Conservation (phyloP, 1,140 invertebrate species). For the Cotesia vestalis region DNA sequence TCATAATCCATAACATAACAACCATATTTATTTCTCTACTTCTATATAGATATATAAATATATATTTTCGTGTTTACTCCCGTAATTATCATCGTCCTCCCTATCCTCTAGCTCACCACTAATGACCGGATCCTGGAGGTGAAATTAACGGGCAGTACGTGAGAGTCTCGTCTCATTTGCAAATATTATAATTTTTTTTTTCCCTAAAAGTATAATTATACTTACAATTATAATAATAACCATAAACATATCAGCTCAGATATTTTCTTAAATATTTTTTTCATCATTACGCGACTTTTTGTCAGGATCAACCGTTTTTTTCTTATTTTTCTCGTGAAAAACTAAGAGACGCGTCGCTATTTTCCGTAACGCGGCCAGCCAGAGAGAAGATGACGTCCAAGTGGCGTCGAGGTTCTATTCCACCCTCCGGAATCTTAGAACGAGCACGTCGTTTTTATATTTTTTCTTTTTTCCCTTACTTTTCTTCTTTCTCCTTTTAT, state of each 20-base stretch:
- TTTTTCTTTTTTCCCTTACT: constrained; percentile 14
- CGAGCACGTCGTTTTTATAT: constrained; percentile 28
- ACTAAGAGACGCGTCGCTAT: constrained; percentile 32
- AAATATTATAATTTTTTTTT: neutral
- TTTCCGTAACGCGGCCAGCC: constrained; percentile 39
- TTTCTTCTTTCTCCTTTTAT: neutral
- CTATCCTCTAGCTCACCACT: neutral
- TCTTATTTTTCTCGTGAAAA: neutral
- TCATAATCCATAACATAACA: neutral
- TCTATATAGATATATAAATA: no score
- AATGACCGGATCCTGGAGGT: neutral
- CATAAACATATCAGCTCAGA: no score
- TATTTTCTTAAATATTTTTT: neutral
- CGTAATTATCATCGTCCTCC: neutral
- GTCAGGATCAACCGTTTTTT: neutral
- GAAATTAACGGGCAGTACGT: constrained; percentile 12
- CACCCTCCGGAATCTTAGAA: constrained; percentile 33
- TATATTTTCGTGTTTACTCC: neutral
- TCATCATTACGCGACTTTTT: neutral
- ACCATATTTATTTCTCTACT: neutral
- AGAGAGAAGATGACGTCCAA: constrained; percentile 28
- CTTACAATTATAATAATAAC: no score
- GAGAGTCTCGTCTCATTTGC: neutral
- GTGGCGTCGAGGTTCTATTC: constrained; percentile 12
- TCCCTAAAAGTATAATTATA: no score